A percentile compares a stretch with the other conserved stretches of the same genome.
Conservation (phyloP, 2,113 vertebrate species). For the Hiodon alosoides region DNA sequence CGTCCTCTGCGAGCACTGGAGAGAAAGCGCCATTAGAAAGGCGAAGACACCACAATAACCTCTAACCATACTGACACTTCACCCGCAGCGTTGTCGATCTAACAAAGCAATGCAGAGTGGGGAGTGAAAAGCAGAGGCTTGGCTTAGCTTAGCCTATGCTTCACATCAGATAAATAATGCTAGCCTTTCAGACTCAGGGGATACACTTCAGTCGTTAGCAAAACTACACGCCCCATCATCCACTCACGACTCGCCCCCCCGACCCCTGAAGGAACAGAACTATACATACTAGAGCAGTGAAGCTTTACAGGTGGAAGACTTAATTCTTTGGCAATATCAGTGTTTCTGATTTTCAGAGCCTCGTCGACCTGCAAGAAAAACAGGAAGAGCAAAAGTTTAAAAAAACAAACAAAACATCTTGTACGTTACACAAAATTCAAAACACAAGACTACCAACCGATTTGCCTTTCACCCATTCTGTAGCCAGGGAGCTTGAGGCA, state of each 20-base stretch:
- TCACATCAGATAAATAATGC: too few species aligned
- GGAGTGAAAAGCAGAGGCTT: too few species aligned
- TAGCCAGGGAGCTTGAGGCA: constrained; percentile 79
- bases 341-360: constrained; percentile 86
- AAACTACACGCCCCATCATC: too few species aligned
- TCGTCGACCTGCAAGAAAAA: constrained; percentile 69
- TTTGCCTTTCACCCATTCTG: constrained; percentile 88
- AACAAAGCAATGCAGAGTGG: too few species aligned
- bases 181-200: too few species aligned
- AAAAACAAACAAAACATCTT: background rate
- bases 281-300: constrained; percentile 90
- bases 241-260: background rate
- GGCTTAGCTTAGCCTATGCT: too few species aligned
- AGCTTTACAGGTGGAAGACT: constrained; percentile 93
- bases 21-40: background rate
- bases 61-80: too few species aligned
- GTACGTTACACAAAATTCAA: background rate
- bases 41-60: too few species aligned
- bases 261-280: background rate
- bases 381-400: constrained; percentile 2
- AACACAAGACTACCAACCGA: constrained; percentile 80
- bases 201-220: too few species aligned
- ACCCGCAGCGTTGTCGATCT: too few species aligned
- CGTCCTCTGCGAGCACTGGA: constrained; percentile 86
- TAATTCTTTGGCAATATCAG: constrained; percentile 92